These are phyloP conservation scores for Cisticola juncidis DNA, from an alignment of 2,113 vertebrate species.

Conservation along the genomic window DNA sequence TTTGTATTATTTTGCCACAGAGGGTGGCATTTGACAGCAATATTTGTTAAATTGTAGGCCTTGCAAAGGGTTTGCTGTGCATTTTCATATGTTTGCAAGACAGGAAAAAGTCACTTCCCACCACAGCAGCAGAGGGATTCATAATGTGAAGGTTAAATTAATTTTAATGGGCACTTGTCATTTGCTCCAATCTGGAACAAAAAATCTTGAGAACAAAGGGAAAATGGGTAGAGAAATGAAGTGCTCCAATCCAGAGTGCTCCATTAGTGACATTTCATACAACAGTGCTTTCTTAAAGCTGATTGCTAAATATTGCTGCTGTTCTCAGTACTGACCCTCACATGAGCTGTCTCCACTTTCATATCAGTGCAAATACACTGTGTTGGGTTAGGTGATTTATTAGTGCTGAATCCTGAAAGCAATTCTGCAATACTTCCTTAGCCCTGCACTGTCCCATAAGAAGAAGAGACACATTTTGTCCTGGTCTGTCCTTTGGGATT, in stretches of 20 bases:
- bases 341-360: background rate
- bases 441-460: background rate
- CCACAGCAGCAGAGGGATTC: background rate
- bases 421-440: background rate
- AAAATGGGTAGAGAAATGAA: background rate
- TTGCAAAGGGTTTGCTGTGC: background rate
- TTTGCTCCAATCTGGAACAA: background rate
- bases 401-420: background rate
- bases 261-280: background rate
- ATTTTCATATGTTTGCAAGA: background rate
- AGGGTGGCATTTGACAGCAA: conserved; percentile 2
- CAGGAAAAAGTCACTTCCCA: background rate
- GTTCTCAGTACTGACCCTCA: background rate
- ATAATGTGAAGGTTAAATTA: background rate
- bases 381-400: background rate
- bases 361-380: background rate
- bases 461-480: background rate
- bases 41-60: background rate
- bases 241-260: background rate
- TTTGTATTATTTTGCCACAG: background rate
- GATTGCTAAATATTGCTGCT: background rate
- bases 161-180: conserved; percentile 30
- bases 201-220: background rate
- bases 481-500: background rate
- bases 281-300: background rate